Base-by-base conservation (phyloP, 2,797 vertebrate genomes). In the Macropodus opercularis region DNA sequence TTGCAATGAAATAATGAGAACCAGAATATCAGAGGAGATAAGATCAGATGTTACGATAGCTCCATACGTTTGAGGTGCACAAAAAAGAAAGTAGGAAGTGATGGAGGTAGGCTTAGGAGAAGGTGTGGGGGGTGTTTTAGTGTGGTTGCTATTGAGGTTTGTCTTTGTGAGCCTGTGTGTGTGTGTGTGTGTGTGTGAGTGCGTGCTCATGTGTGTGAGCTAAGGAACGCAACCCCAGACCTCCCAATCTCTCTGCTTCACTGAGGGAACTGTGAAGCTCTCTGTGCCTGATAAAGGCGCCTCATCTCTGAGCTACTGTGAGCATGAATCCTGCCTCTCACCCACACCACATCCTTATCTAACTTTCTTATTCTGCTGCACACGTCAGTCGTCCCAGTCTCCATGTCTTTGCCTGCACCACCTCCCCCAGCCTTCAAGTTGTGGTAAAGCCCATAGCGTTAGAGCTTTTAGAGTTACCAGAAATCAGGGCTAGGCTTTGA, bases 1-100 rank as follows among this genome's bases (percentile, higher is more conserved):
- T 81, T 88, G 81, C 82, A 84, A 86, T 89, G 75, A 90, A 92
- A 91, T 90, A 89, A 90, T 90, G 89, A 90, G 88, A 87, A 90
- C 84, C 85, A 83, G 86, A 86, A 89, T 84, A 89, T 89, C 83
- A 81, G 77, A 88, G 76, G 47, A 75, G 90, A 92, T 91, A 86
- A 86, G 75, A 91, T 89, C 80, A 85, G 71, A 80, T 62, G 53
- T 60, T 72, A 61, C 83, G 87, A 90, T 90, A 79, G 84, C 85
- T 84, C 74, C 62, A 64, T 72, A 57, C 63, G 63, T 90, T 89
- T 80, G 79, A 86, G 79, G 73, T 59, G 46, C 69, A 62, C 43
- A 59, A 67, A 58, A 84, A 79, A 75, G 50, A 69, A 70, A 75
- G 48, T 17, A 69, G 62, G 34, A 77, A 78, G 78, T 58, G 81